phyloP scores from a whole-genome alignment of 2,797 vertebrate species.

The Spinibarbus caldwelli region DNA sequence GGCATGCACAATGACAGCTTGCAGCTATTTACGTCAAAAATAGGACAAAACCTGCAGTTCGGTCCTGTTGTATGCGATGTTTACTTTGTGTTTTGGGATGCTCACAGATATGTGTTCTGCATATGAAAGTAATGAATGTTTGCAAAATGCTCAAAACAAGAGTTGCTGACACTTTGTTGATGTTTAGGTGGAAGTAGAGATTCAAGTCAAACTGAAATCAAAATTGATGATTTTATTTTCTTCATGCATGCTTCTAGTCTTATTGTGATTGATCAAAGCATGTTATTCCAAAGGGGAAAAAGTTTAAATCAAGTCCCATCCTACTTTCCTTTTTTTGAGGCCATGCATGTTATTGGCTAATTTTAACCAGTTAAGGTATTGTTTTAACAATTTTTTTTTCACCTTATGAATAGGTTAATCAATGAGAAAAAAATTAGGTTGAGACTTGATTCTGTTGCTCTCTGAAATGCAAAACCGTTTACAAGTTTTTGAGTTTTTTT shows the following conservation, averaged over 20 bases:
- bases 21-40: constrained; percentile 8
- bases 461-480: neutral
- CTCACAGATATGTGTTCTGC: neutral
- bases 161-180: neutral
- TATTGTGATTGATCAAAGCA: neutral
- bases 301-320: neutral
- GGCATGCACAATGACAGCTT: constrained; percentile 43
- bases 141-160: neutral
- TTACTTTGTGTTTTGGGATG: constrained; percentile 12
- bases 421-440: neutral
- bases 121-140: neutral
- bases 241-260: neutral
- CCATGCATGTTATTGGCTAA: neutral
- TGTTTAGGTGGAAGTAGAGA: neutral
- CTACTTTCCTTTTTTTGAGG: neutral
- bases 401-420: neutral
- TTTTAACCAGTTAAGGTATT: neutral
- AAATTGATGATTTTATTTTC: neutral
- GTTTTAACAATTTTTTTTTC: neutral
- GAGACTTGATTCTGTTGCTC: neutral
- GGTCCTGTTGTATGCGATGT: neutral
- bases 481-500: neutral
- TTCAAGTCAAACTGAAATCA: neutral
- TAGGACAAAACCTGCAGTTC: neutral
- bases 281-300: neutral